Base-by-base conservation (phyloP, 2,888 invertebrate genomes). In the Chrysolina americana region DNA sequence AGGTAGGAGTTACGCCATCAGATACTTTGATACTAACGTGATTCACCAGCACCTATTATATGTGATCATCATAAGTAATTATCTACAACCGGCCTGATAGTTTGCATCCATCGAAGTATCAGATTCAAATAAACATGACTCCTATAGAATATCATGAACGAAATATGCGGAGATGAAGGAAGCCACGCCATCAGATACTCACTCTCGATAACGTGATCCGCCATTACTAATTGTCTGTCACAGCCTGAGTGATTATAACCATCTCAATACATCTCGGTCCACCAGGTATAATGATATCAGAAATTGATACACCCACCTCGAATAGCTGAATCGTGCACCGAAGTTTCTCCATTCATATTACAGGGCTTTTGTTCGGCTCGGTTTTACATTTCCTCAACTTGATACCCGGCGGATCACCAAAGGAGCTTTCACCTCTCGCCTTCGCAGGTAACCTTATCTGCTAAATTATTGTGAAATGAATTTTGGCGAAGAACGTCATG, bases 261-360 rank as follows among this genome's bases (percentile, higher is more conserved):
- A 53, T 23, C 53, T 19, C 11, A 13, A 21, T 53, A 3, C 53
- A 53, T 21, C 21, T 21, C 48, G 48, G 48, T 48, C 53, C 53
- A 53, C 53, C 53, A 11, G 53, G 53, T 53, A 53, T 53, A 53
- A 53, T 21, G 53, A 53, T 21, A 53, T 53, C 53, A 53, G 53
- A 53, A 53, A 53, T 53, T 53, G 53, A 53, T 53, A 53, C 53
- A 53, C 53, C 53, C 53, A 21, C 53, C 53, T 53, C 53, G 23
- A 21, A 21, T 53, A 23, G 19, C 53, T 21, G 19, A 53, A 53
- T 53, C 53, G 23, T 53, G 21, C 15, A 4, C 19, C 53, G 11
- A 53, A 53, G 53, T 53, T 53, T 53, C 53, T 53, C 53, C 13
- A 53, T 53, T 53, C 53, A 53, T 53, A 53, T 53, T 53, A 21